Conservation (phyloP, 2,113 vertebrate species). For the Psettodes erumei region DNA sequence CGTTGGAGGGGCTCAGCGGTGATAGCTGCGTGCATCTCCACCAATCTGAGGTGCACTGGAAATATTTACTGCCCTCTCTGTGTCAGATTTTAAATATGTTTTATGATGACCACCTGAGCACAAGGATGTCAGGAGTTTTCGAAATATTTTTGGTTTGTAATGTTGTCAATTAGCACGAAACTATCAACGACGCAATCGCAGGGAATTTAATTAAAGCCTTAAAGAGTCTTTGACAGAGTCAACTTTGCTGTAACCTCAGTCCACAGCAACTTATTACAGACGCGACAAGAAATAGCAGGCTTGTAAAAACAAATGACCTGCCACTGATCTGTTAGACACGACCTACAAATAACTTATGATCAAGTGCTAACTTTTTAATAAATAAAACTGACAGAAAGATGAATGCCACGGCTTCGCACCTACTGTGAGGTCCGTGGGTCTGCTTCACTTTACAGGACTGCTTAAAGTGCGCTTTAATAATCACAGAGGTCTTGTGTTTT, state of each 20-base stretch:
- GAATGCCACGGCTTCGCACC: neutral
- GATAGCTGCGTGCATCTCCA: neutral
- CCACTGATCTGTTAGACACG: constrained; percentile 24
- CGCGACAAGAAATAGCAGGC: constrained; percentile 28
- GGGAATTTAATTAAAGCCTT: constrained; percentile 38
- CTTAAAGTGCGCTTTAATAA: constrained; percentile 52
- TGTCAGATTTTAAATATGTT: constrained; percentile 7
- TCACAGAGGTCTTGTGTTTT: constrained; percentile 43
- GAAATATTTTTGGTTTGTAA: neutral
- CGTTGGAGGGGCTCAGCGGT: constrained; percentile 21
- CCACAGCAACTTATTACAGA: constrained; percentile 23
- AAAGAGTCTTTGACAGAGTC: constrained; percentile 27
- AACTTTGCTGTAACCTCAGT: constrained; percentile 34
- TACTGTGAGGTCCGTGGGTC: constrained; percentile 11
- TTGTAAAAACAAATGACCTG: constrained; percentile 50
- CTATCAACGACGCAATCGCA: neutral
- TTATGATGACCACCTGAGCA: neutral
- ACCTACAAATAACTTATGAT: constrained; percentile 33
- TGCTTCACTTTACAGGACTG: constrained; percentile 17
- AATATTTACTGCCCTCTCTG: neutral
- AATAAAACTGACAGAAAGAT: constrained; percentile 24
- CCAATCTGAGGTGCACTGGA: constrained; percentile 9
- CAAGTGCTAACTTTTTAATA: constrained; percentile 15
- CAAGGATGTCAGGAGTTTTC: neutral
- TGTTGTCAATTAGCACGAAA: neutral